Percentiles rank a stretch among this genome's conserved stretches.
phyloP scores from a whole-genome alignment of 2,113 vertebrate species.

The Poeciliopsis occidentalis region DNA sequence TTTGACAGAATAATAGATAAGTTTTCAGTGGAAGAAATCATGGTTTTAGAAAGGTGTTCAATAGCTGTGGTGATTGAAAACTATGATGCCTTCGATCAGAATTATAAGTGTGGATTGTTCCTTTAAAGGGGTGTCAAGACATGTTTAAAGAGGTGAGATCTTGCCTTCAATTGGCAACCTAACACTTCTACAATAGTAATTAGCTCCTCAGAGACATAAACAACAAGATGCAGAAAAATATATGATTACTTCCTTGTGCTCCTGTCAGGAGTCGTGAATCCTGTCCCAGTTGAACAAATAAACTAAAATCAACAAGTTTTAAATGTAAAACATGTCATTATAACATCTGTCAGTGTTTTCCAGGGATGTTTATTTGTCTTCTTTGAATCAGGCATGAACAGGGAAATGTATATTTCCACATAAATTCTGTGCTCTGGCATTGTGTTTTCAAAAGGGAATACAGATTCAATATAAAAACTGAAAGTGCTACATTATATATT shows the following conservation, averaged over 20 bases:
- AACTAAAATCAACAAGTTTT: constrained; percentile 55
- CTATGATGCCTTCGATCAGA: constrained; percentile 12
- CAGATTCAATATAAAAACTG: constrained; percentile 30
- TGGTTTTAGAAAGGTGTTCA: constrained; percentile 22
- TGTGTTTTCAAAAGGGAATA: constrained; percentile 26
- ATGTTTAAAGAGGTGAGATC: constrained; percentile 36
- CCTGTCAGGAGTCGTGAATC: constrained; percentile 54
- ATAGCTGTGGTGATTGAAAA: constrained; percentile 16
- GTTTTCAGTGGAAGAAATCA: constrained; percentile 4
- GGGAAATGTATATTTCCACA: constrained; percentile 22
- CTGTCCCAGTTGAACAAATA: constrained; percentile 47
- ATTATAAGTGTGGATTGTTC: constrained; percentile 29
- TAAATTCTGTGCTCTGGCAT: constrained; percentile 1
- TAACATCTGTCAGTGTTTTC: constrained; percentile 34
- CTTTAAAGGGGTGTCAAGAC: constrained; percentile 40
- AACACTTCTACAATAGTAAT: constrained; percentile 72
- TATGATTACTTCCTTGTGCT: constrained; percentile 63
- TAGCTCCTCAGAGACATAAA: constrained; percentile 75
- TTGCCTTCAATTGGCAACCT: constrained; percentile 60
- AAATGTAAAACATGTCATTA: constrained; percentile 55
- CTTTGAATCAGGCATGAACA: constrained; percentile 3
- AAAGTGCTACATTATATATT: constrained; percentile 46
- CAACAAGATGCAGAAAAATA: constrained; percentile 52
- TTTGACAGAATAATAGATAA: constrained; percentile 28
- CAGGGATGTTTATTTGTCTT: constrained; percentile 2